Evolutionary conservation across 2,888 invertebrate species (phyloP), one percentile per base, ranked within the genome.

Genomic region (Eilema sororculum): DNA sequence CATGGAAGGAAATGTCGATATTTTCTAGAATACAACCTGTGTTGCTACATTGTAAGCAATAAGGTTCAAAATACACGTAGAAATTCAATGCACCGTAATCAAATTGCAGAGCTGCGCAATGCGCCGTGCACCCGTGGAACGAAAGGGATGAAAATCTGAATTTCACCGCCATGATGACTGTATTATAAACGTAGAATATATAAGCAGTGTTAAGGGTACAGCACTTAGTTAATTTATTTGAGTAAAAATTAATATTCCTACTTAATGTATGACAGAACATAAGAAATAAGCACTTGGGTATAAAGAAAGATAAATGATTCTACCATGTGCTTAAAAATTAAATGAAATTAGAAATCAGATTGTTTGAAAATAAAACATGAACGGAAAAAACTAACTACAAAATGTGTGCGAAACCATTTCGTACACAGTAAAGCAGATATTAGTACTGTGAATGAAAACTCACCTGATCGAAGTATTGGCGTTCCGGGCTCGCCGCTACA

Each of bases 381-480:
- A 65, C 52, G 8, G 30, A 69, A 30, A 46, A 52, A 28, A 60
- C 22, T 24, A 24, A 56, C 33, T 13, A 56, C 60, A 33, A 25
- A 60, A 65, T 63, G 24, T 58, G 30, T 52, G 60, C 24, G 2
- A 60, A 25, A 62, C 52, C 56, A 33, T 57, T 67, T 33, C 30
- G 33, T 33, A 25, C 69, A 24, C 59, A 58, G 30, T 64, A 64
- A 79, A 73, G 68, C 56, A 77, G 67, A 76, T 64, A 74, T n/a
- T n/a, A n/a, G n/a, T 72, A 65, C 73, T 64, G 73, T 76, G 78
- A 77, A 83, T 79, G 78, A 79, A 82, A 78, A 62, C 85, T 83
- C 74, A 85, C 85, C 83, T 85, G 82, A 73, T 75, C 69, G 75
- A 77, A 78, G 74, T 80, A 82, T 77, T 75, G 78, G 79, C 76